Percentiles rank a stretch among this genome's conserved stretches.
Conservation (phyloP, 2,888 invertebrate genomes). For the Ernsta delagoae region DNA sequence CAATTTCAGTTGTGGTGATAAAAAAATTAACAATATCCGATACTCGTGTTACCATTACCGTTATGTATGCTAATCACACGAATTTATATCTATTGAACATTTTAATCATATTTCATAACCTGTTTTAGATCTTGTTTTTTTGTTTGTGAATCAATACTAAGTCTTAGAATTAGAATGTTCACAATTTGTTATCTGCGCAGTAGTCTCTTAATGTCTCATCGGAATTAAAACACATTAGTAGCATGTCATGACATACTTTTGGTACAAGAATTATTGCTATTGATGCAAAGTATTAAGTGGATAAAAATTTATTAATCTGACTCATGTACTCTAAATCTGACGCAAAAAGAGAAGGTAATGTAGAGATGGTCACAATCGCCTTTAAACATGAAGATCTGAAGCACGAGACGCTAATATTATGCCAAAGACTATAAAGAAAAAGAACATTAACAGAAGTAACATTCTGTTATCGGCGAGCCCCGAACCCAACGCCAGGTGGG, state of each 20-base stretch:
- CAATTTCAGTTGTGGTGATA: constrained; percentile 22
- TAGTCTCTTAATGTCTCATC: too few relatives aligned
- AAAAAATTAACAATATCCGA: constrained; percentile 20
- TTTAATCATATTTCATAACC: constrained; percentile 5
- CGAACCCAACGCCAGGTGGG: constrained; percentile 25
- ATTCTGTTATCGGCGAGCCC: neutral
- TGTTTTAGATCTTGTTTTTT: neutral
- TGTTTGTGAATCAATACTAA: neutral
- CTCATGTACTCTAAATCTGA: too few relatives aligned
- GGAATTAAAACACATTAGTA: too few relatives aligned
- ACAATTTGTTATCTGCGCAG: too few relatives aligned
- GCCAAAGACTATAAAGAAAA: too few relatives aligned
- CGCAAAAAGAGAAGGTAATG: too few relatives aligned
- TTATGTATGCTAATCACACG: constrained; percentile 16
- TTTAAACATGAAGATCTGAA: neutral
- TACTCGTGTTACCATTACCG: constrained; percentile 20
- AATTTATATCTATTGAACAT: constrained; percentile 6
- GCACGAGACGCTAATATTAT: too few relatives aligned
- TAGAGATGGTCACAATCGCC: neutral
- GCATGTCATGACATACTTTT: too few relatives aligned
- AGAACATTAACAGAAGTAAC: neutral
- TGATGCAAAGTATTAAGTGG: too few relatives aligned
- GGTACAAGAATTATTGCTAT: too few relatives aligned
- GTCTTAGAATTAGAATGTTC: too few relatives aligned
- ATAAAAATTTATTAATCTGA: too few relatives aligned